Base-by-base conservation (phyloP, 2,888 invertebrate genomes). In the Parnassius orleans region DNA sequence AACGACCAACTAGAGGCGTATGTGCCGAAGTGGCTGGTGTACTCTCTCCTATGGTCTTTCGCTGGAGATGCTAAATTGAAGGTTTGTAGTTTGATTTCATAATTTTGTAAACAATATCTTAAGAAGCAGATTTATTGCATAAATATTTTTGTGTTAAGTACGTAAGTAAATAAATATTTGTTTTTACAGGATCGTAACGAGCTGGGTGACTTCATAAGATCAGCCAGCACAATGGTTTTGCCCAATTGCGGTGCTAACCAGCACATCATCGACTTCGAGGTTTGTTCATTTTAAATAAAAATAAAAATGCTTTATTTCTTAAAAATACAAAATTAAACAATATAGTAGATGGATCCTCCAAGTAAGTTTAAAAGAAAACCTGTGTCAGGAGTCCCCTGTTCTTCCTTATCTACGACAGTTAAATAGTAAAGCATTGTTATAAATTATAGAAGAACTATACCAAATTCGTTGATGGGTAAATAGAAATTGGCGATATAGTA, bases 1-100 rank as follows among this genome's bases (percentile, higher is more conserved):
- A 94, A 94, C 66, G 99, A 99, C 74, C 97, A 98, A 75, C 83
- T 99, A 67, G 99, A 99, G 79, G 95, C 96, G 9, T 99, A 98
- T 81, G 96, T 99, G 71, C 97, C 98, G 0, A 98, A 98, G 80
- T 96, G 97, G 82, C 93, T 99, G 65, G 94, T 99, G 0, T 98
- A 98, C 81, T 96, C 98, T 0, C 88, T 99, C 51, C 91, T 99
- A 9, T 99, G 99, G 99, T 98, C 99, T 62, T 98, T 99, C 78
- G 96, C 98, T 66, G 99, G 99, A 43, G 99, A 99, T 87, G 98
- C 99, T 51, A 98, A 98, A 85, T 93, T 99, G 53, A 99, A 98
- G 93, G 96, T 97, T 66, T 86, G 11, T 43, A 10, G 19, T 14
- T 51, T 43, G 9, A 11, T 54, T 55, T 12, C 53, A 52, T 33